Conservation (phyloP, 2,113 vertebrate species). For the Ciconia stormi region DNA sequence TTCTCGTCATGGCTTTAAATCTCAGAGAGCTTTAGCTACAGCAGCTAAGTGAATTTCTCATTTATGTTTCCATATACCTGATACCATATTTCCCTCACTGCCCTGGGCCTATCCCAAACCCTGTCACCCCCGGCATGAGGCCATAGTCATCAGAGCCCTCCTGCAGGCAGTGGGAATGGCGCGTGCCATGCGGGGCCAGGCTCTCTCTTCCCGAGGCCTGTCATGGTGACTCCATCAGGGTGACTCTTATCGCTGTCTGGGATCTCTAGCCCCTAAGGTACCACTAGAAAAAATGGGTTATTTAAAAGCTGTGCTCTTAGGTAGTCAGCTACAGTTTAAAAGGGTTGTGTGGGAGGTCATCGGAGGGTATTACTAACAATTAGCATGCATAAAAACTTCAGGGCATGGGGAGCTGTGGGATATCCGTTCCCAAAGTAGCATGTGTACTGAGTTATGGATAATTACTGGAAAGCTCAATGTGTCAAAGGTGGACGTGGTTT, state of each 20-base stretch:
- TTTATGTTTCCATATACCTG: background rate
- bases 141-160: background rate
- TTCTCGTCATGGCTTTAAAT: background rate
- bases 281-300: background rate
- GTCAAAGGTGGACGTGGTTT: background rate
- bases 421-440: background rate
- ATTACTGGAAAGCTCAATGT: background rate
- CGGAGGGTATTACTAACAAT: background rate
- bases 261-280: background rate
- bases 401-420: background rate
- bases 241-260: background rate
- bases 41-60: background rate
- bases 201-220: background rate
- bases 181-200: accelerated
- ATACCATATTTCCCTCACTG: background rate
- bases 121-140: no score
- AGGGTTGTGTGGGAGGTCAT: background rate
- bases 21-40: background rate
- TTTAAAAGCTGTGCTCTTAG: background rate
- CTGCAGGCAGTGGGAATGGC: background rate
- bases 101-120: background rate
- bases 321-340: background rate
- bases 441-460: background rate
- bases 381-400: background rate
- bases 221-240: background rate